Base-by-base conservation (phyloP, 2,888 invertebrate genomes). In the Masnerella sp. region DNA sequence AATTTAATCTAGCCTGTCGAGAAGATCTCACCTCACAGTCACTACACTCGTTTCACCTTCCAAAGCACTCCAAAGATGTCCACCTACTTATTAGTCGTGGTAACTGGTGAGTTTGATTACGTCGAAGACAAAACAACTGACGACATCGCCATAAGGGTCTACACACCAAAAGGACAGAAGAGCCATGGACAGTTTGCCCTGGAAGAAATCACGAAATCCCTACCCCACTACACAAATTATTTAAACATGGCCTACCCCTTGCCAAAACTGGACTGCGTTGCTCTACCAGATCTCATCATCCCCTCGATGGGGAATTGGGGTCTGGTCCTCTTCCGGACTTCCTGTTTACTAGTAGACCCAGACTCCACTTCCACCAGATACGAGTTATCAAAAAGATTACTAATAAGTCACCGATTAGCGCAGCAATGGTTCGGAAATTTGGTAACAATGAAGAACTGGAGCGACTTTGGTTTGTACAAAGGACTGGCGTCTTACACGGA, bases 301-400 rank as follows among this genome's bases (percentile, higher is more conserved):
- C 97, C 96, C 78, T 98, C 98, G 61, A 98, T 98, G 97, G 98
- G 98, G 88, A 99, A 99, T 88, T 99, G 98, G 98, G 98, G 98
- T n/a, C 83, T 93, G 30, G 89, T 92, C 1, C 85, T 86, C n/a
- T 88, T 85, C 49, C 91, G 98, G 74, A 98, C 98, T 87, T 95
- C 95, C 4, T 95, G 95, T 79, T 90, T 98, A 0, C 89, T 98
- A 30, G 95, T 97, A 2, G 98, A 99, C 88, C 94, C 95, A 1
- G 91, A 94, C 80, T 95, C 97, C 84, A 96, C 97, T 0, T 96
- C 97, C 0, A 92, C 96, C 3, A 92, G 92, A 64, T 91, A 93
- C 51, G 93, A 95, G 79, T 95, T 96, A 84, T 93, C 93, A 88
- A 95, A 97, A 81, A 97, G 98, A 0, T 88, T 97, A 14, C 95